Base-by-base conservation (phyloP, 2,113 vertebrate genomes). In the Recurvirostra avosetta region DNA sequence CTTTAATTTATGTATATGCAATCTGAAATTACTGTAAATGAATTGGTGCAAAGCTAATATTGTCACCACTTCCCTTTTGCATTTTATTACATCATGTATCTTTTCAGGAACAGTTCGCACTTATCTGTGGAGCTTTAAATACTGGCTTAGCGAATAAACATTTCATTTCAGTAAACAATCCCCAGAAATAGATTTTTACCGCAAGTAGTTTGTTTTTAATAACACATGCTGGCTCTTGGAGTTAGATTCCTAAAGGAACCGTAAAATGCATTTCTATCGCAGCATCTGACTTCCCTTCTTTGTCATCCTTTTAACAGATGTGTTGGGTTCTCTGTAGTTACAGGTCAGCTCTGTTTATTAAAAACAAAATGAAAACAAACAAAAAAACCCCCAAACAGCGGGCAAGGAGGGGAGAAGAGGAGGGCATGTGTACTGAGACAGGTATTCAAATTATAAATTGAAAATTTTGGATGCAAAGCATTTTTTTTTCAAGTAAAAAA, bases 251-350 rank as follows among this genome's bases (percentile, higher is more conserved):
- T 94, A 82, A 94, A 89, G 95, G 97, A 91, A 92, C 74, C 3
- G 66, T 94, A 95, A 96, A 96, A 71, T 32, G n/a, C 71, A 77
- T 93, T 95, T 86, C 81, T 90, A 10, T 77, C 49, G 25, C n/a
- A 55, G 80, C 71, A 94, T 91, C 92, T 76, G 86, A 95, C 96
- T 96, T 97, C 90, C 96, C 85, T 59, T 94, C 97, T 98, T 97
- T 96, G 97, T 97, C 96, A 96, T 6, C 67, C 50, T 93, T 87
- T 82, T 94, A 88, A 95, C 97, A 98, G 98, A 97, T 98, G 97
- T 97, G 94, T 91, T 91, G 78, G 90, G 77, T 95, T 96, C 90
- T 93, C 96, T 76, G 76, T 83, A 98, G 98, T 97, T 98, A 94
- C 92, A 96, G 96, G 97, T 95, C 98, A 97, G 91, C 59, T 86